Conservation (phyloP, 1,140 invertebrate species). For the Vanessa tameamea region DNA sequence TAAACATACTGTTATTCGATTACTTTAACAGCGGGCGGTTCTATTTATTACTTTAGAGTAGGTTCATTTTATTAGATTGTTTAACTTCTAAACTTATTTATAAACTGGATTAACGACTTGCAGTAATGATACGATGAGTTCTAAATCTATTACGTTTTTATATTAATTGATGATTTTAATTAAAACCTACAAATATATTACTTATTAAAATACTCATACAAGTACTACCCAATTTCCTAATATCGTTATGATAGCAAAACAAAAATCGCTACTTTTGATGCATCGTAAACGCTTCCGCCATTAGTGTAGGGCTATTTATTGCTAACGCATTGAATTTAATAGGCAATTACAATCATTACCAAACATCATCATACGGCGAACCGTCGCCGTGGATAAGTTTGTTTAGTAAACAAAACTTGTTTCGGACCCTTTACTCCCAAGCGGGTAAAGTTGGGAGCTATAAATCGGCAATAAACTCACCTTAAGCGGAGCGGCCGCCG, state of each 20-base stretch:
- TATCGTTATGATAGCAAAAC: constrained; percentile 14
- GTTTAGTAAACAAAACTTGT: constrained; percentile 61
- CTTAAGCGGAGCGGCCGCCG: constrained; percentile 74
- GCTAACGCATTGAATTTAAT: constrained; percentile 35
- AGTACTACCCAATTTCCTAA: not conserved
- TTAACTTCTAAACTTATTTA: constrained; percentile 11
- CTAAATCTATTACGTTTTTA: not conserved
- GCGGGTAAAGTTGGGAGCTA: constrained; percentile 58
- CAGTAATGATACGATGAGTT: constrained; percentile 7
- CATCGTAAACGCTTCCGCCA: constrained; percentile 5
- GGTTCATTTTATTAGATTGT: not conserved
- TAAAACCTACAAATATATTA: not conserved
- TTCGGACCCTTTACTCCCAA: constrained; percentile 57
- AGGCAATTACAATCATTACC: constrained; percentile 36
- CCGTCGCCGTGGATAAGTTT: constrained; percentile 56
- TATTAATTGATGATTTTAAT: not conserved
- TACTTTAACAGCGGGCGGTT: not conserved
- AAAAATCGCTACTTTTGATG: not conserved
- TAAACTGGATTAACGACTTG: not conserved
- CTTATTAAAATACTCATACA: not conserved
- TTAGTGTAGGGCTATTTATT: constrained; percentile 58
- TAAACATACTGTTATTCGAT: constrained; percentile 6
- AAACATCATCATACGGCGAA: constrained; percentile 34
- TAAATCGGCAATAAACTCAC: constrained; percentile 79
- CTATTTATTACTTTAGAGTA: constrained; percentile 3